These are phyloP conservation scores for Drosophila insularis DNA, from an alignment of 1,140 invertebrate species.

Conservation along the genomic window DNA sequence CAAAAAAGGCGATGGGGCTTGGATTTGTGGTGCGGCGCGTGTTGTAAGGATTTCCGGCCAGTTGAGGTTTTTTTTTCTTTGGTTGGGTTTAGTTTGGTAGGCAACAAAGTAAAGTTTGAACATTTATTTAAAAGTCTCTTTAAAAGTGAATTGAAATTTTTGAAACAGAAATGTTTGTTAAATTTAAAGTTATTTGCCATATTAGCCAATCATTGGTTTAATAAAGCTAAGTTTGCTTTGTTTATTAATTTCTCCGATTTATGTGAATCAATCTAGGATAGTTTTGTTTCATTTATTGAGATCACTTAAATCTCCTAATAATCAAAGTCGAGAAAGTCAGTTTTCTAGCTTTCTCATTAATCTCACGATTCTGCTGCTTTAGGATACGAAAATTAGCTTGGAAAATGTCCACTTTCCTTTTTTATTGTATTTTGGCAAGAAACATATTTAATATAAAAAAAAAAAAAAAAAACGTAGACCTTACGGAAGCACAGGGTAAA, in stretches of 20 bases:
- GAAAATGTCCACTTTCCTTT: background rate
- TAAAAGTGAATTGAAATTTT: background rate
- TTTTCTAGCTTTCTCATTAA: no score
- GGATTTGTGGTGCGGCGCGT: constrained; percentile 9
- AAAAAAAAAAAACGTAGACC: background rate
- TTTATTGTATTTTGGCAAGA: constrained; percentile 16
- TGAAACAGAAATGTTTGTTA: no score
- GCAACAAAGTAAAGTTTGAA: constrained; percentile 42
- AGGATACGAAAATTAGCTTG: background rate
- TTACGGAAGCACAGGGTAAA: no score
- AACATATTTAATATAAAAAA: constrained; percentile 23
- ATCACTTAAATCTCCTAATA: no score
- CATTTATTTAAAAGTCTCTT: background rate
- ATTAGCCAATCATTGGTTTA: no score
- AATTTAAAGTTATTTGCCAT: no score
- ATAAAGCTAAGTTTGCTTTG: no score
- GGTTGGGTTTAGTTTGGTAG: constrained; percentile 30
- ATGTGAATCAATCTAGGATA: no score
- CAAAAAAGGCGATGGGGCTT: background rate
- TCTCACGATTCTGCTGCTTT: no score
- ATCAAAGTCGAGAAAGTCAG: no score
- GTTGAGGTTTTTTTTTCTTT: constrained; percentile 23
- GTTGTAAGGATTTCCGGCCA: constrained; percentile 52
- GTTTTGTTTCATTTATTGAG: no score
- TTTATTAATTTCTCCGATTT: no score